Evolutionary conservation across 1,140 invertebrate genomes (phyloP), one percentile per base, ranked within the genome.

Genomic region (Pygmarrhopalites habei): DNA sequence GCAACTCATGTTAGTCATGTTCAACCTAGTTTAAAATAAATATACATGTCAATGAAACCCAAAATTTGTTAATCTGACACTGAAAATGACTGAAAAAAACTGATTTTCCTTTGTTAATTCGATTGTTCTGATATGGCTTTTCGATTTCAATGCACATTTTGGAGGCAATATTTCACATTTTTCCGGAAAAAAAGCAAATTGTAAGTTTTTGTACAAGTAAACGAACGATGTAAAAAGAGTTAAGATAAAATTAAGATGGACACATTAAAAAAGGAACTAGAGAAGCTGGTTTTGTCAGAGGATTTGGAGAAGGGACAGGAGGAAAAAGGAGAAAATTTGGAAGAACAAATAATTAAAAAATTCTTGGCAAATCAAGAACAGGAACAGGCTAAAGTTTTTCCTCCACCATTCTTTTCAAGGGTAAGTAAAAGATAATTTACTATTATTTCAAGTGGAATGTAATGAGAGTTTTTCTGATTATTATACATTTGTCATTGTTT

Each of bases 391-490:
- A 30, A 56, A 4, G 5, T 23, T 3, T 56, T 56, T 56, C 53
- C 53, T 21, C 53, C 53, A 21, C 12, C 53, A 15, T 56, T 56
- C 23, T 56, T 56, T 39, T 3, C 29, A 23, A 56, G 23, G 53
- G 53, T 56, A 56, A 23, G 14, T 7, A 46, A 46, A 5, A 14
- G 44, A 10, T 17, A 17, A 21, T 4, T 14, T 46, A n/a, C 4
- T 10, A 4, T 21, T 46, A 46, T n/a, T 10, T 17, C 4, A 46
- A 4, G 7, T 5, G 23, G 5, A 26, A 52, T 25, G 19, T 12
- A 25, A 17, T 30, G 2, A 12, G 7, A 52, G 28, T 52, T 5
- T 7, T 12, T 56, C 7, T 35, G 15, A 56, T 35, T 2, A 35
- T 26, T 41, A 14, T 56, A 39, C 23, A 7, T 7, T 7, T 5